Percentiles rank a stretch among this genome's conserved stretches.
Evolutionary conservation across 1,140 invertebrate species (phyloP).

Genomic region (Agrypnia vestita): DNA sequence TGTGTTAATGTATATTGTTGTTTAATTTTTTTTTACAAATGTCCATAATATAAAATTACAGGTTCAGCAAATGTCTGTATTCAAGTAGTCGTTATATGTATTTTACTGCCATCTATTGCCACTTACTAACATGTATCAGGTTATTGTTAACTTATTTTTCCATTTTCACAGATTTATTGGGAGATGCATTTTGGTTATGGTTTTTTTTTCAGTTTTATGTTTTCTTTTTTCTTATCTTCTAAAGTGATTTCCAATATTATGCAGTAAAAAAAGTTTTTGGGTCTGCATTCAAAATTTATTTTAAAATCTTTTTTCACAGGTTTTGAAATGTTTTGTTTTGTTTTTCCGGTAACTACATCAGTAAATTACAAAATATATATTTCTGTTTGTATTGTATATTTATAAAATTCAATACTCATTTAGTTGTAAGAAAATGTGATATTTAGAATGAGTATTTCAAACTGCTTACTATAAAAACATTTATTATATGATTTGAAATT

Average conservation of each 20-base stretch:
- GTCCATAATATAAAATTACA: constrained; percentile 1
- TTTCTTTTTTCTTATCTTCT: too few species aligned
- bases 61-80: background rate
- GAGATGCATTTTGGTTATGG: too few species aligned
- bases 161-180: too few species aligned
- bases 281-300: too few species aligned
- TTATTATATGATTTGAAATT: constrained; percentile 10
- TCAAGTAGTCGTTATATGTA: constrained; percentile 6
- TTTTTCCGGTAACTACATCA: constrained; percentile 5
- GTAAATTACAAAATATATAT: background rate
- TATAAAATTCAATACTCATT: constrained; percentile 32
- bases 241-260: background rate
- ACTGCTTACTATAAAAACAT: constrained; percentile 9
- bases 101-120: background rate
- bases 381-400: constrained; percentile 2
- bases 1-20: constrained; percentile 19
- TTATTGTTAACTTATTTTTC: background rate
- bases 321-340: background rate
- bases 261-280: too few species aligned
- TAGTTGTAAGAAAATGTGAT: constrained; percentile 45
- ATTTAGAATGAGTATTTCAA: constrained; percentile 46
- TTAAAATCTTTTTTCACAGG: background rate
- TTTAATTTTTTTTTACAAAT: constrained; percentile 24
- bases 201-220: too few species aligned
- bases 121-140: background rate